Conservation (phyloP, 2,113 vertebrate species). For the Pristiophorus japonicus region DNA sequence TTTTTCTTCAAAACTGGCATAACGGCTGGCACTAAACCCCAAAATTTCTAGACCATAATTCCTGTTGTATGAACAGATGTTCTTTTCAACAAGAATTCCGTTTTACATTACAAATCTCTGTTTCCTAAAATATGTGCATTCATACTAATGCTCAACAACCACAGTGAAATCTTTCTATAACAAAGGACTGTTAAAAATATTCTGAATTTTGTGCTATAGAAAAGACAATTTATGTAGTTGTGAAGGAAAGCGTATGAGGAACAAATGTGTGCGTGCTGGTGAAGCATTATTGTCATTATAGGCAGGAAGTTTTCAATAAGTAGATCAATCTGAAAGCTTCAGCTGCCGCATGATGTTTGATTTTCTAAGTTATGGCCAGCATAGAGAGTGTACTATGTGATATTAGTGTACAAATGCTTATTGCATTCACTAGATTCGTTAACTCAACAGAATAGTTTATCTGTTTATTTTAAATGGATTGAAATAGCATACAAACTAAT, state of each 20-base stretch:
- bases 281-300: neutral
- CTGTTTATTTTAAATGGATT: conserved; percentile 2
- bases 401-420: neutral
- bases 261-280: neutral
- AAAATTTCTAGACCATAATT: neutral
- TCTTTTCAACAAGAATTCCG: neutral
- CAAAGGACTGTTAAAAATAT: neutral
- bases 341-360: neutral
- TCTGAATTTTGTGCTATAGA: no score
- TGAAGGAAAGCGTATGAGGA: no score
- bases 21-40: no score
- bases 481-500: neutral
- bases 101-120: neutral
- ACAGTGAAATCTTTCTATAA: neutral
- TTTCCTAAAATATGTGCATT: neutral
- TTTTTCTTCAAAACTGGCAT: no score
- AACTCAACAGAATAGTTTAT: neutral
- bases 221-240: no score
- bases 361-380: neutral
- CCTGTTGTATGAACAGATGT: neutral
- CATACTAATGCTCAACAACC: neutral
- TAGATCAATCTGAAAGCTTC: neutral
- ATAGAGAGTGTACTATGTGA: neutral
- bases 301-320: neutral
- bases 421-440: neutral